Base-by-base conservation (phyloP, 2,888 invertebrate genomes). In the Agrotis segetum region DNA sequence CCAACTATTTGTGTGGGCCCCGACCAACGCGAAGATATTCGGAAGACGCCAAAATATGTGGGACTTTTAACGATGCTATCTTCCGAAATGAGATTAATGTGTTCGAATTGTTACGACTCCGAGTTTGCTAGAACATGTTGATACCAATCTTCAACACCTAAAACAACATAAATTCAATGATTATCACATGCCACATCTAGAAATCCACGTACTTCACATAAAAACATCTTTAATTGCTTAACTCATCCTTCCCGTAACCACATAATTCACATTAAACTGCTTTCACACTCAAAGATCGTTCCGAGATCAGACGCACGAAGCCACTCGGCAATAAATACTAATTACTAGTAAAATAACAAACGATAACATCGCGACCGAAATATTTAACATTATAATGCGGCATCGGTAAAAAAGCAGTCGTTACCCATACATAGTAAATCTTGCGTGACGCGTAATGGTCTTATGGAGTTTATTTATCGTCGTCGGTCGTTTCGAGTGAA, bases 271-370 rank as follows among this genome's bases (percentile, higher is more conserved):
- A 86, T 90, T 87, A 88, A 90, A 86, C 91, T 88, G 92, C 93
- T 91, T 92, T 93, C 92, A 92, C 93, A 93, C 92, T 88, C 87
- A 90, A 82, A 93, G 90, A 91, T 90, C 86, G 88, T 88, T 84
- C 87, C 87, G 85, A 83, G 87, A 71, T 74, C 74, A 81, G 81
- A 56, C 81, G 87, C 84, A 79, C 82, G 85, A 69, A 92, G 90
- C 91, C 88, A 85, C 91, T 89, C 85, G 81, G 93, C 92, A 94
- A 96, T 95, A 96, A 96, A 95, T 96, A 95, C 95, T 94, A 95
- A 96, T 96, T 96, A 96, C 96, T 91, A 91, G 94, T 93, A 92
- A 95, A 95, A 95, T 93, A 94, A 92, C 90, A 92, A 84, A 86
- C 85, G 95, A 95, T 95, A 95, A 89, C 91, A 95, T 96, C 95